Evolutionary conservation across 2,113 vertebrate genomes (phyloP).

Genomic region (Porphyrio hochstetteri): DNA sequence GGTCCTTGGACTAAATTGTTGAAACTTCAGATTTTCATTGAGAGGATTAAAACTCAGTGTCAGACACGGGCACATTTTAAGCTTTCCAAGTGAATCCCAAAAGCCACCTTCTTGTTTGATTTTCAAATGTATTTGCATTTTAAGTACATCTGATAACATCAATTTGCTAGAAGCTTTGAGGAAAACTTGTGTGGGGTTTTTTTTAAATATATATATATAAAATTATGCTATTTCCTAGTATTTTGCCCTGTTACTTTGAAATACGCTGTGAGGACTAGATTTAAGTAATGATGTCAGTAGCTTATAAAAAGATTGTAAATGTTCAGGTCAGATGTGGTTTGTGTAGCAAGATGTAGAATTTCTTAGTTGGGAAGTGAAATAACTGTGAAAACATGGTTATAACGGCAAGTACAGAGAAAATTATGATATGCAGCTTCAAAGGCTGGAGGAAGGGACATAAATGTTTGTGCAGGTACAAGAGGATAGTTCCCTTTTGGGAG

Average conservation of each 20-base stretch:
- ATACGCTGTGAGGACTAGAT: not conserved
- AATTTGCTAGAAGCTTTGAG: not conserved
- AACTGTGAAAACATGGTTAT: not conserved
- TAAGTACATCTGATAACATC: not conserved
- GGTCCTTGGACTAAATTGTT: not conserved
- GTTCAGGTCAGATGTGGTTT: accelerated
- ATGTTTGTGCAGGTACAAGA: not conserved
- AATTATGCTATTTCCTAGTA: not conserved
- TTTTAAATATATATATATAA: not conserved
- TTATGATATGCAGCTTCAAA: not conserved
- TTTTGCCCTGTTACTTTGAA: not conserved
- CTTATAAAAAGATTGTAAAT: accelerated
- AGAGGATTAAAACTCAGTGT: not conserved
- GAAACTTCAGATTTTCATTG: not conserved
- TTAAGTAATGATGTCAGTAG: not conserved
- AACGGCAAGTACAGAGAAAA: not conserved
- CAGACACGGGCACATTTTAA: not conserved
- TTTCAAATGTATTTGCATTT: conserved; percentile 10
- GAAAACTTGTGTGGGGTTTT: not conserved
- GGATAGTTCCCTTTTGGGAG: not conserved
- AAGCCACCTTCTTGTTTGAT: not conserved
- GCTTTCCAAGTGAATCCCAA: not conserved
- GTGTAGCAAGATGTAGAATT: not conserved
- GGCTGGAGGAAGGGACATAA: not conserved
- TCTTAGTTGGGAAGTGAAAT: not conserved